Conservation (phyloP, 1,140 invertebrate genomes). For the Calephelis virginiensis region DNA sequence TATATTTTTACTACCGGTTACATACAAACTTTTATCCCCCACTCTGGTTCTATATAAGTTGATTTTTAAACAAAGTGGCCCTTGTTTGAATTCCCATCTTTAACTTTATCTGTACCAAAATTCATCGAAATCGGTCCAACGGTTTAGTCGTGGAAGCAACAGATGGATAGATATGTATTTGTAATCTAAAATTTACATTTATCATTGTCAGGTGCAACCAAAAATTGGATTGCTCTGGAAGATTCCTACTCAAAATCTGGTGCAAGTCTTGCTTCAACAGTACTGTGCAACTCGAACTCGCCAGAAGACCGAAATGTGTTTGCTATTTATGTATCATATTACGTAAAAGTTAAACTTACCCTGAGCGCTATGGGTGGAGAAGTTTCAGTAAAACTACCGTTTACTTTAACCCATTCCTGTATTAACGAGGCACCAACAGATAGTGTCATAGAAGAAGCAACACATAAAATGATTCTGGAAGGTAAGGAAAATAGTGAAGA, state of each 20-base stretch:
- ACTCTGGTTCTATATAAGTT: too few species aligned
- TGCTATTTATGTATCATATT: conserved; percentile 93
- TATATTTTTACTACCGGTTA: too few species aligned
- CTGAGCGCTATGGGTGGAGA: conserved; percentile 89
- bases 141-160: too few species aligned
- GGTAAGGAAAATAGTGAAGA: conserved; percentile 68
- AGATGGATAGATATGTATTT: too few species aligned
- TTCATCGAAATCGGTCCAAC: too few species aligned
- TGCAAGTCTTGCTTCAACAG: conserved; percentile 84
- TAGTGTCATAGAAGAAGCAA: conserved; percentile 66
- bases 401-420: conserved; percentile 81
- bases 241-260: conserved; percentile 86
- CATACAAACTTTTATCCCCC: too few species aligned
- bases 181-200: conserved; percentile 23
- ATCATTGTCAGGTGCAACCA: conserved; percentile 80
- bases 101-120: too few species aligned
- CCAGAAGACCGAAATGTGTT: conserved; percentile 90
- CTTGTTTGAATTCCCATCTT: too few species aligned
- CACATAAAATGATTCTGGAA: conserved; percentile 71
- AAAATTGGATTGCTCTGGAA: conserved; percentile 90
- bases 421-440: conserved; percentile 74
- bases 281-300: conserved; percentile 79
- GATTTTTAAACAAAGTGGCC: too few species aligned
- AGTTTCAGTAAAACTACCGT: conserved; percentile 88
- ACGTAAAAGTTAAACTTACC: conserved; percentile 90